Percentiles rank a stretch among this genome's conserved stretches.
These are phyloP conservation scores for Denticeps clupeoides DNA, from an alignment of 2,797 vertebrate genomes.

Conservation along the genomic window DNA sequence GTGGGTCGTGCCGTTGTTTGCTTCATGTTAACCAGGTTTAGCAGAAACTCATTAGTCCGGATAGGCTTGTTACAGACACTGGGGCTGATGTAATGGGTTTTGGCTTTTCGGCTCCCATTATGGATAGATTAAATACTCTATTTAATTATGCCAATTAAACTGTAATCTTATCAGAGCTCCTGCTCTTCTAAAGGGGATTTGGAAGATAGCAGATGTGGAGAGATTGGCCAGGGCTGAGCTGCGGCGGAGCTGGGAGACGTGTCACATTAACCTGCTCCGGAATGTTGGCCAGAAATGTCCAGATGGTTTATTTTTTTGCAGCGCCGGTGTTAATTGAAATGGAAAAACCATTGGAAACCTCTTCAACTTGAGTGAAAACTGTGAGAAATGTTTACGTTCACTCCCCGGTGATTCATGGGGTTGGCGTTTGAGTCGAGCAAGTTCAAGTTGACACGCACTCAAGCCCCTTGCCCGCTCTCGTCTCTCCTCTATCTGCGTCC, in stretches of 20 bases:
- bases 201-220: not conserved
- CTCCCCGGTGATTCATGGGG: too few relatives aligned
- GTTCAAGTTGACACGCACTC: not conserved
- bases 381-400: too few relatives aligned
- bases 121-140: constrained; percentile 15
- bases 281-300: not conserved
- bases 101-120: not conserved
- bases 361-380: too few relatives aligned
- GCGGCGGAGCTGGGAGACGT: not conserved
- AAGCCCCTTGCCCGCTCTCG: not conserved
- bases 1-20: too few relatives aligned
- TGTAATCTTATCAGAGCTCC: constrained; percentile 15
- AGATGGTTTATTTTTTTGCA: too few relatives aligned
- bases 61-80: not conserved
- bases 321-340: too few relatives aligned
- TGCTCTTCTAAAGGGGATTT: constrained; percentile 1
- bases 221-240: not conserved
- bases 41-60: not conserved
- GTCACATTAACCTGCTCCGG: not conserved
- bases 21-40: too few relatives aligned
- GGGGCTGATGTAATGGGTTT: constrained; percentile 5
- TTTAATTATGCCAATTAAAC: constrained; percentile 15
- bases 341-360: too few relatives aligned
- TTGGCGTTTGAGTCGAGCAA: too few relatives aligned
- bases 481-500: not conserved